These are phyloP conservation scores for Amorpha juglandis DNA, from an alignment of 2,888 invertebrate genomes.

Conservation along the genomic window DNA sequence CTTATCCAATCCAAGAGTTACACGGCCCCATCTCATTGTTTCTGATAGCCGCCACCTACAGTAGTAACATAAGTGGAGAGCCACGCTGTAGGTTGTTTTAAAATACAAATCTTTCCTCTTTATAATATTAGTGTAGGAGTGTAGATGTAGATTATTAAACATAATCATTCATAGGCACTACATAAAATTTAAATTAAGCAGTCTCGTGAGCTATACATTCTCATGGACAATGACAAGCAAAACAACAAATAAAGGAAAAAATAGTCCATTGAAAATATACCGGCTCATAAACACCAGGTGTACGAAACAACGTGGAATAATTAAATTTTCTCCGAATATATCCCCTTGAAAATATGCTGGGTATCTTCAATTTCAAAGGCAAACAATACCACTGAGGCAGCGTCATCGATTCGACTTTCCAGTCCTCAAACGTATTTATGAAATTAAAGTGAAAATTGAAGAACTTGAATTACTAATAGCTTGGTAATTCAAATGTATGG, in stretches of 20 bases:
- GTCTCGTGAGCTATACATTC: background rate
- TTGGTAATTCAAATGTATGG: too few species aligned
- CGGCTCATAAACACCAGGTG: too few species aligned
- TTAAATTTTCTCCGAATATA: conserved; percentile 53
- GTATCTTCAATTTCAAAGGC: conserved; percentile 63
- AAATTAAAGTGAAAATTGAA: too few species aligned
- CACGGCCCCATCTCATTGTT: conserved; percentile 7
- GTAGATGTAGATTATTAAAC: too few species aligned
- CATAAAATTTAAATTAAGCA: too few species aligned
- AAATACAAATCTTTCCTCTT: too few species aligned
- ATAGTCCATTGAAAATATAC: conserved; percentile 24
- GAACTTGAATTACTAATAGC: too few species aligned
- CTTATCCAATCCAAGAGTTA: conserved; percentile 16
- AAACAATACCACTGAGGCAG: conserved; percentile 47
- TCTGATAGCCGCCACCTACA: background rate
- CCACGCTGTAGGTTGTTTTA: too few species aligned
- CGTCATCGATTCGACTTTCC: conserved; percentile 36
- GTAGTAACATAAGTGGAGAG: background rate
- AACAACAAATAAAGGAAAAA: conserved; percentile 19
- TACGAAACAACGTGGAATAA: conserved; percentile 44
- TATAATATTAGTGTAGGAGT: too few species aligned
- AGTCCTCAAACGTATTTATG: conserved; percentile 37
- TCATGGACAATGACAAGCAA: background rate
- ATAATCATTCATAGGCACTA: too few species aligned
- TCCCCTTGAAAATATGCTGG: conserved; percentile 49